Conservation (phyloP, 2,797 vertebrate genomes). For the Eospalax fontanierii region DNA sequence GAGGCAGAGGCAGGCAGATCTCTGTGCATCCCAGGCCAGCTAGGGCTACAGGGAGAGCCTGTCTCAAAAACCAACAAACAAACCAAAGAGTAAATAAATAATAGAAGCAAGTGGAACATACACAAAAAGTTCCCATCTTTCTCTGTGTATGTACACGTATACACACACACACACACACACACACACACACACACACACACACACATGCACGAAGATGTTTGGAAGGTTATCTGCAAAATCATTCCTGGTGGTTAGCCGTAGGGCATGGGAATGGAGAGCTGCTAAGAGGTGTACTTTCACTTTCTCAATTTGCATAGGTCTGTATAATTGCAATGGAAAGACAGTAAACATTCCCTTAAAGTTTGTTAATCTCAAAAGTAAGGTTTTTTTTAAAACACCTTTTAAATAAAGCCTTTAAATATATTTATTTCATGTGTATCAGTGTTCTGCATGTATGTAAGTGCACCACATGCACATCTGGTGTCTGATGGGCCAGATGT, state of each 20-base stretch:
- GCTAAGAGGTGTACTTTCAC: not conserved
- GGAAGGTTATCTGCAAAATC: not conserved
- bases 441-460: too few relatives aligned
- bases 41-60: not conserved
- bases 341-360: not conserved
- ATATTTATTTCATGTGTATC: too few relatives aligned
- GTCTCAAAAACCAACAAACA: not conserved
- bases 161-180: not conserved
- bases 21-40: not conserved
- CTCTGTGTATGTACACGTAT: too few relatives aligned
- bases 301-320: not conserved
- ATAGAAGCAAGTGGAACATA: not conserved
- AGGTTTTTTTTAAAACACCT: too few relatives aligned
- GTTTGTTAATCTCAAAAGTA: conserved; percentile 29
- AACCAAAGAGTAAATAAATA: not conserved
- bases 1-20: not conserved
- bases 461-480: too few relatives aligned
- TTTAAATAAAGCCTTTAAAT: too few relatives aligned
- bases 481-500: too few relatives aligned
- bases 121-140: not conserved
- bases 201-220: not conserved
- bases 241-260: not conserved
- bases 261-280: not conserved
- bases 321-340: conserved; percentile 27
- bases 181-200: not conserved